Base-by-base conservation (phyloP, 2,888 invertebrate genomes). In the Pomacea canaliculata region DNA sequence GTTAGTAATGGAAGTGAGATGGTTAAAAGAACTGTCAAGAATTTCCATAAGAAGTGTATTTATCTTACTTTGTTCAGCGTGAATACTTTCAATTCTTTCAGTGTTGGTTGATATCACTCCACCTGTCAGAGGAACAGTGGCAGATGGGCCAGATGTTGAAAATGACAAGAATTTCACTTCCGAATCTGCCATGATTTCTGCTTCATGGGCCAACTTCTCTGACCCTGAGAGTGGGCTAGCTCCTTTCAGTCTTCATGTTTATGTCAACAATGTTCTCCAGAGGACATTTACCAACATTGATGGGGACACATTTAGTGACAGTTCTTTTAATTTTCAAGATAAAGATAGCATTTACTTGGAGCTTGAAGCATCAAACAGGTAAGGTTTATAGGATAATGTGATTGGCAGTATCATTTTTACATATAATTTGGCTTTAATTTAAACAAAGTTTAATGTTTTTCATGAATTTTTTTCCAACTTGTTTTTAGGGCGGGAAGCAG, bases 401-500 rank as follows among this genome's bases (percentile, higher is more conserved):
- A 7, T 10, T 63, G 27, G 16, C 7, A 2, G 27, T 23, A 12
- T 18, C 63, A 27, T 63, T 9, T n/a, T 9, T 12, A 18, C 19
- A 10, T 23, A 12, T 23, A 12, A 4, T 9, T 63, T n/a, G 63
- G 60, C 19, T 63, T n/a, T 23, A n/a, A 2, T 63, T 63, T 2
- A 16, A 63, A 8, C n/a, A 63, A 63, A 16, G 63, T 13, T 23
- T 63, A 9, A 63, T 63, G 27, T 63, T 56, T 56, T 56, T 13
- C 10, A 56, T 13, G 51, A 56, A 56, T 56, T 56, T 56, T 56
- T 56, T 16, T 37, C 37, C 37, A 13, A 56, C 51, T 7, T 56
- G 12, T 56, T 63, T 63, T 63, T 56, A 73, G 73, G 68, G 73
- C 73, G 8, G 73, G 73, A 12, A 67, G 73, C 1, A 18, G n/a